Base-by-base conservation (phyloP, 2,113 vertebrate genomes). In the Labeo catla region DNA sequence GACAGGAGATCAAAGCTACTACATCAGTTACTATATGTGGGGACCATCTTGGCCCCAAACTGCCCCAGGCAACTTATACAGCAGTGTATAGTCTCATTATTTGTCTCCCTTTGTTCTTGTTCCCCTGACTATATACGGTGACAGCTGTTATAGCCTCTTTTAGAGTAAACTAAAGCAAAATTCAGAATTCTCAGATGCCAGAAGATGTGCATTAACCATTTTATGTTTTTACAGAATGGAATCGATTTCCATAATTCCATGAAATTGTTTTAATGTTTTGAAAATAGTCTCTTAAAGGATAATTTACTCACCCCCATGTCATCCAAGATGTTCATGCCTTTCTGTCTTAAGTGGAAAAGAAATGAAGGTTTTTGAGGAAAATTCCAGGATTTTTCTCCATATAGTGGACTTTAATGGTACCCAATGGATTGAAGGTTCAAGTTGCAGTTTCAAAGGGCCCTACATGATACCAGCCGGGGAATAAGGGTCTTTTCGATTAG, bases 21-120 rank as follows among this genome's bases (percentile, higher is more conserved):
- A n/a, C 81, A 70, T 84, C 86, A 66, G 54, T 84, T 70, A 80
- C 79, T 85, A 61, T 86, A 76, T 72, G 16, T 36, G 81, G 70
- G 61, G 80, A 61, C 49, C 65, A 87, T 82, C 49, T 80, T 28
- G 47, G 36, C 66, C 70, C 78, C 68, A 84, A 88, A 88, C 89
- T 85, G 88, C 89, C 91, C 91, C 90, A 92, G 82, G 76, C 76
- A 77, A 34, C 15, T 36, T 77, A 34, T 36, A 77, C 49, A 36
- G 86, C 92, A 91, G 90, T 91, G 91, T 90, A 86, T 90, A 91
- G 79, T 85, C 89, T 79, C 89, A 82, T 91, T 63, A 88, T 88
- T 81, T 86, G 21, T 16, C 80, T 73, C 73, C 34, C 76, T 13
- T 81, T 78, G 78, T 88, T 88, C 80, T 78, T 79, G 76, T 78